Conservation (phyloP, 1,140 invertebrate genomes). For the Drosophila gunungcola region DNA sequence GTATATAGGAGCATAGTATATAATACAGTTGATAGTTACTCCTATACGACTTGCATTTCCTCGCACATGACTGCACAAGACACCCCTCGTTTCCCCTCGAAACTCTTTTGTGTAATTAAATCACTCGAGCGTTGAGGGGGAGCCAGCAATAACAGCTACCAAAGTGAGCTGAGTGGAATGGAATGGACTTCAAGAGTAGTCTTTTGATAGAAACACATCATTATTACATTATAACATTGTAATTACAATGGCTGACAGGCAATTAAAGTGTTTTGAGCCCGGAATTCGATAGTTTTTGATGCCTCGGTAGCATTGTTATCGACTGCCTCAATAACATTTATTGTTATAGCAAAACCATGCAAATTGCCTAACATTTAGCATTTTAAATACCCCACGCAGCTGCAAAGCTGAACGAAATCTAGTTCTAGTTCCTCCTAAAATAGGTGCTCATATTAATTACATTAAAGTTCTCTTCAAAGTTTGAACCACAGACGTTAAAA, state of each 20-base stretch:
- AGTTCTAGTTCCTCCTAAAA: constrained; percentile 40
- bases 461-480: constrained; percentile 29
- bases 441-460: constrained; percentile 56
- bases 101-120: constrained; percentile 72
- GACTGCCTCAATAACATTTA: constrained; percentile 2
- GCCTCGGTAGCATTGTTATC: constrained; percentile 22
- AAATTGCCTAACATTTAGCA: constrained; percentile 34
- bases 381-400: constrained; percentile 38
- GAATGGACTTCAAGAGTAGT: constrained; percentile 29
- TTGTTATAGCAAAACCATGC: constrained; percentile 18
- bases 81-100: background rate
- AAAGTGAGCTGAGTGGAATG: constrained; percentile 30
- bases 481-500: background rate
- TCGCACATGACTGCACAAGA: constrained; percentile 76
- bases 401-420: constrained; percentile 40
- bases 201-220: constrained; percentile 67
- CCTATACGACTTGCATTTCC: constrained; percentile 64
- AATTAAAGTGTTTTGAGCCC: constrained; percentile 49
- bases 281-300: constrained; percentile 9
- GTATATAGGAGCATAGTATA: constrained; percentile 15
- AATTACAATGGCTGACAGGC: constrained; percentile 31
- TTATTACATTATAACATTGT: constrained; percentile 54
- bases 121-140: constrained; percentile 73
- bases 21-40: constrained; percentile 39
- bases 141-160: constrained; percentile 8